phyloP scores from a whole-genome alignment of 2,797 vertebrate genomes.

The Pangasius larnaudii region DNA sequence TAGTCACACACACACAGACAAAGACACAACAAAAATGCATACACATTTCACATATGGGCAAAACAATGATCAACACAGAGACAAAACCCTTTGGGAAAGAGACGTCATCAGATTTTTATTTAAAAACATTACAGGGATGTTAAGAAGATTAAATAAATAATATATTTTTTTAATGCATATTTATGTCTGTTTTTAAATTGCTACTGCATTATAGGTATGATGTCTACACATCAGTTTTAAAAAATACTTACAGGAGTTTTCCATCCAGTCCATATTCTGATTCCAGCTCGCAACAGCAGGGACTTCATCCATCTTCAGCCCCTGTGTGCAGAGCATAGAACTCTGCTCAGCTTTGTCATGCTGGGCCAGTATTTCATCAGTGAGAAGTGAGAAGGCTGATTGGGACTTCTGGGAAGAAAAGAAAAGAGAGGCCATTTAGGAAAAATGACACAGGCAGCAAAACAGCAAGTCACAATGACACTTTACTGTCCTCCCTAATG shows the following conservation, averaged over 20 bases:
- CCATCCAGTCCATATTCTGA: conserved; percentile 82
- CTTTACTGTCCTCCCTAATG: not conserved
- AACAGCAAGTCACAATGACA: not conserved
- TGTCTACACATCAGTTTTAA: not conserved
- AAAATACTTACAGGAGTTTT: conserved; percentile 79
- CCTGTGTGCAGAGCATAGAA: conserved; percentile 23
- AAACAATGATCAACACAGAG: not conserved
- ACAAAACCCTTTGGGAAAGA: not conserved
- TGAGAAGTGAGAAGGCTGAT: conserved; percentile 68
- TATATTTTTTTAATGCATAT: not conserved
- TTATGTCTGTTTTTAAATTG: not conserved
- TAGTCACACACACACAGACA: conserved; percentile 22
- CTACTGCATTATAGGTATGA: not conserved
- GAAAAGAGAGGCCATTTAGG: not conserved
- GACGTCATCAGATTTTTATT: not conserved
- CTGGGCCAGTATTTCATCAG: conserved; percentile 54
- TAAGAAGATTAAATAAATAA: not conserved
- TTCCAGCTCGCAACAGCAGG: conserved; percentile 79
- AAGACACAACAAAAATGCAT: conserved; percentile 47
- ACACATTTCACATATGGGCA: not conserved
- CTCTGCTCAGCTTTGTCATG: conserved; percentile 26
- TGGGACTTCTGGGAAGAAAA: conserved; percentile 65
- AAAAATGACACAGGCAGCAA: not conserved
- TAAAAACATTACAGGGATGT: not conserved
- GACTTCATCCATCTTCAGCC: conserved; percentile 66